Base-by-base conservation (phyloP, 2,888 invertebrate genomes). In the Thyatira batis region DNA sequence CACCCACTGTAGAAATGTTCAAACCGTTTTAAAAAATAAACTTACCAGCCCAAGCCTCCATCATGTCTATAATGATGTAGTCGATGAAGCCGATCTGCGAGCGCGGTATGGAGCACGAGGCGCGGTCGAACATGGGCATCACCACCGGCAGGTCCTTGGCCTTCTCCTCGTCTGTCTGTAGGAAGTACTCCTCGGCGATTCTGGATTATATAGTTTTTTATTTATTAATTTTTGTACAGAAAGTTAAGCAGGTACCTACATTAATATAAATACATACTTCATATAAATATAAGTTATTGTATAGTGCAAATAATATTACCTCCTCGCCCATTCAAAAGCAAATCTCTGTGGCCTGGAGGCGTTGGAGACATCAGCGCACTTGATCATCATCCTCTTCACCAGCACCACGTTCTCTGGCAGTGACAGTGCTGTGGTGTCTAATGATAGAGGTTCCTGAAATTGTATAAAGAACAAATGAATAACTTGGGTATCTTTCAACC, bases 21-120 rank as follows among this genome's bases (percentile, higher is more conserved):
- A n/a, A n/a, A n/a, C n/a, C n/a, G n/a, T n/a, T n/a, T 23, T 11
- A 0, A 23, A 45, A 3, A 1, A 45, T 21, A 4, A 27, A 88
- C 93, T 89, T 75, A 97, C 98, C 96, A 80, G 98, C 96, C 98
- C 98, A 99, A 27, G 98, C 97, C 79, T 98, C 98, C 92, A 99
- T 97, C 97, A 99, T 98, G 79, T 98, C 98, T 72, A 97, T 97
- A 73, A 99, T 98, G 80, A 99, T 99, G 90, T 96, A 98, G 87
- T 99, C 99, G 63, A 98, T 96, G 89, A 99, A 99, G 54, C 98
- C 98, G 74, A 98, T 97, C 92, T 99, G 99, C 57, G 98, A 98
- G 89, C 98, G 97, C 52, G 99, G 98, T 81, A 99, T 97, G 76
- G 98, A 98, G 90, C 99, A 99, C 1, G 97, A 95, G 57, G 95